phyloP scores from a whole-genome alignment of 2,797 vertebrate genomes.

The Oceanodroma leucorhoa region DNA sequence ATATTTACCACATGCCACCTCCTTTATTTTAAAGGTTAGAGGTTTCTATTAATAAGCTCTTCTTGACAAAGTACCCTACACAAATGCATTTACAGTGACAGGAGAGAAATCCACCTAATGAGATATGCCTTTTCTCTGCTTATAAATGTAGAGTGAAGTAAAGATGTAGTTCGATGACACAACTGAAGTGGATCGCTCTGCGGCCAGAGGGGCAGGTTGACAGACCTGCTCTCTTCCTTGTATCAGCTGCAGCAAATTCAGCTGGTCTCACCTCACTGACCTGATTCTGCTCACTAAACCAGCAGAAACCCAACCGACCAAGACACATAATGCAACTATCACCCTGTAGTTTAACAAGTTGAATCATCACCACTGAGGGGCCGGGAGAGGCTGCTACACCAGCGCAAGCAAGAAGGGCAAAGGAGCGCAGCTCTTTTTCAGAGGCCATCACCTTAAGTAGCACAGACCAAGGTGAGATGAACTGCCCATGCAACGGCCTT shows the following conservation, averaged over 20 bases:
- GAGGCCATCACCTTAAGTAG: fast-evolving
- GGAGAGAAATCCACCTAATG: not conserved
- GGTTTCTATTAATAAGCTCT: not conserved
- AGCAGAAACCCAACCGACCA: not conserved
- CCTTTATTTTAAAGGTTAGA: not conserved
- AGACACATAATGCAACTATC: not conserved
- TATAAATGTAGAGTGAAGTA: not conserved
- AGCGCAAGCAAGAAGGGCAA: not conserved
- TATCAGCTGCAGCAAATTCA: not conserved
- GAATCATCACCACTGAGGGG: not conserved
- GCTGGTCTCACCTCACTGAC: not conserved
- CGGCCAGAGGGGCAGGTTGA: not conserved
- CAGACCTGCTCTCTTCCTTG: not conserved
- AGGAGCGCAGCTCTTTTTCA: fast-evolving
- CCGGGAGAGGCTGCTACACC: not conserved
- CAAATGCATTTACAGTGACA: not conserved
- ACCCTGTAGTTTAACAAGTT: not conserved
- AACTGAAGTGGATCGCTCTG: fast-evolving
- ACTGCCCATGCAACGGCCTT: fast-evolving
- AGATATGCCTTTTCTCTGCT: not conserved
- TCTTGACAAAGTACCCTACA: not conserved
- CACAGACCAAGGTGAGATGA: not conserved
- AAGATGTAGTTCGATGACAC: not conserved
- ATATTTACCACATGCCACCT: not conserved
- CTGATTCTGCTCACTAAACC: not conserved